Percentiles rank a stretch among this genome's conserved stretches.
These are phyloP conservation scores for Lontra canadensis DNA, from an alignment of 2,113 vertebrate species.

Conservation along the genomic window DNA sequence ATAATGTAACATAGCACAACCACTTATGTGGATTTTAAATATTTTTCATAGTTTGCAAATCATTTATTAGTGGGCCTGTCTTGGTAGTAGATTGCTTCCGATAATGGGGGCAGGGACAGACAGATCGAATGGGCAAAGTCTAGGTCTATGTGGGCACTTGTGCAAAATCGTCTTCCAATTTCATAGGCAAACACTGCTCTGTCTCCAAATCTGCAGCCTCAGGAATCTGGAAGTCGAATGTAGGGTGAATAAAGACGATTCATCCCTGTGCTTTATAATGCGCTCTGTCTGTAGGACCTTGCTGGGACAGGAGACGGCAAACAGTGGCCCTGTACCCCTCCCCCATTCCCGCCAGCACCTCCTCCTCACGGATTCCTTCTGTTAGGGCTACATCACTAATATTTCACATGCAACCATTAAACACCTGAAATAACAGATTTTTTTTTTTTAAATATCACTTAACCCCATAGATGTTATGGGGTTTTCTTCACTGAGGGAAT, in stretches of 20 bases:
- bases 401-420: slow-evolving; percentile 48
- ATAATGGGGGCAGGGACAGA: accelerated
- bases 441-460: slow-evolving; percentile 46
- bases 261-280: neutral
- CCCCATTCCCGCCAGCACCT: too few relatives aligned
- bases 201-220: neutral
- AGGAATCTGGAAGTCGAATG: neutral
- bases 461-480: slow-evolving; percentile 55
- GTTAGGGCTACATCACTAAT: neutral
- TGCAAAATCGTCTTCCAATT: neutral
- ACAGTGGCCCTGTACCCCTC: neutral
- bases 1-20: neutral
- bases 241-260: neutral
- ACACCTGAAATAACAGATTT: slow-evolving; percentile 74
- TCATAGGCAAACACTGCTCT: neutral
- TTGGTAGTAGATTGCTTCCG: neutral
- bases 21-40: slow-evolving; percentile 71
- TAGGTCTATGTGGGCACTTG: neutral
- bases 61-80: neutral
- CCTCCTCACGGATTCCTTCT: neutral
- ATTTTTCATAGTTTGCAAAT: slow-evolving; percentile 76
- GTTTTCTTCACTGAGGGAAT: slow-evolving; percentile 52
- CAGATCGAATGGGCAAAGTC: neutral
- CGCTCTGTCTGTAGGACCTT: accelerated
- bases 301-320: too few relatives aligned